Percentiles rank a stretch among this genome's conserved stretches.
Conservation (phyloP, 2,113 vertebrate species). For the Xiphophorus hellerii region DNA sequence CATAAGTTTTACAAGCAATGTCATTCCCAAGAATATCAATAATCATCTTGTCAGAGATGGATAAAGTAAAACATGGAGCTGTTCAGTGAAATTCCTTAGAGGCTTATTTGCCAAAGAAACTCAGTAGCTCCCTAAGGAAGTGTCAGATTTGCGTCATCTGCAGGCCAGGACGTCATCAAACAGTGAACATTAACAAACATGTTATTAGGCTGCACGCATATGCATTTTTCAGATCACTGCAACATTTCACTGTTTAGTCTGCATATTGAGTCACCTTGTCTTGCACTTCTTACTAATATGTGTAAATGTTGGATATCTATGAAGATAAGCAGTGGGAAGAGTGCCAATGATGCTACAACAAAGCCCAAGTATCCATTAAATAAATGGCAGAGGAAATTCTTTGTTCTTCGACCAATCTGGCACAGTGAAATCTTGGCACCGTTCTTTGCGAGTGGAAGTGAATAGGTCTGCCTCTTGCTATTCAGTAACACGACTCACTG, state of each 20-base stretch:
- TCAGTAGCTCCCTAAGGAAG: background rate
- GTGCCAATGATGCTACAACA: slow-evolving; percentile 20
- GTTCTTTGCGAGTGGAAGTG: slow-evolving; percentile 57
- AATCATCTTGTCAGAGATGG: background rate
- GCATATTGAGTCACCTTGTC: slow-evolving; percentile 16
- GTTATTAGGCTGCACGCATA: slow-evolving; percentile 29
- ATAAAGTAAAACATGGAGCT: background rate
- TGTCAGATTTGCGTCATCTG: slow-evolving; percentile 16
- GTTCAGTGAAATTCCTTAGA: slow-evolving; percentile 18
- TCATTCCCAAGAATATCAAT: background rate
- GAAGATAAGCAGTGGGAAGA: slow-evolving; percentile 25
- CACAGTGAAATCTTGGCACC: slow-evolving; percentile 36
- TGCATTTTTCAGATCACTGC: slow-evolving; percentile 9
- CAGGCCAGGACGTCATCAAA: slow-evolving; percentile 41
- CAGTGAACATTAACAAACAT: slow-evolving; percentile 31
- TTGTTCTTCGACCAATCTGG: slow-evolving; percentile 67
- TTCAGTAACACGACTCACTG: slow-evolving; percentile 55
- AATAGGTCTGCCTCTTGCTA: slow-evolving; percentile 68
- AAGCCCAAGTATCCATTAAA: slow-evolving; percentile 11
- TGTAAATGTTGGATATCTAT: background rate
- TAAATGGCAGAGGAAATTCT: slow-evolving; percentile 31
- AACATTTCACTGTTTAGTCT: slow-evolving; percentile 2
- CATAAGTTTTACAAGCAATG: background rate
- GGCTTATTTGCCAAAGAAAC: slow-evolving; percentile 8
- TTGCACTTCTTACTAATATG: background rate